Evolutionary conservation across 2,888 invertebrate genomes (phyloP), one percentile per base, ranked within the genome.

Genomic region (Drosophila nigricruria): DNA sequence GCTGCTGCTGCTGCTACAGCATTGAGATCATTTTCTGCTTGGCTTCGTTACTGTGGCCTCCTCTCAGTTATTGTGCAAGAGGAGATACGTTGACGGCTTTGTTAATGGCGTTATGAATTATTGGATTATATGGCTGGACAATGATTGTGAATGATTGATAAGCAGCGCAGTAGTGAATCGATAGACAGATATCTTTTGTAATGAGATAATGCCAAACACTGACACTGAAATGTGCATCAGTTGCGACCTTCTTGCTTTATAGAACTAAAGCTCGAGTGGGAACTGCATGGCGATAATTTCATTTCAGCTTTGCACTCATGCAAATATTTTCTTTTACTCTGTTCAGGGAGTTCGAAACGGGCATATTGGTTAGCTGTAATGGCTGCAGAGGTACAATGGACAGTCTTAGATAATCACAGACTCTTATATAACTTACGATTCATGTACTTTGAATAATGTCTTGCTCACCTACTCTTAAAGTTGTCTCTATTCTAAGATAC

Each of bases 1-100:
- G 47, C 60, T 70, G 5, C 40, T 10, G 5, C 60, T 70, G 5
- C 42, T 14, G 5, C 61, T 70, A 1, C 34, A 72, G 64, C 68
- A 77, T 60, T 64, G 54, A 77, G 79, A 82, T 73, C 77, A 68
- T 84, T 85, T 82, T 79, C 75, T 72, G 81, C 79, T 75, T 72
- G 71, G 81, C 36, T 70, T 77, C 61, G 57, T 70, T 70, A 60
- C 68, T 81, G 78, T 79, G 82, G 72, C 73, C 77, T 63, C 76
- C 52, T 54, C 70, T 61, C 47, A 18, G 38, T 43, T 38, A 27
- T 27, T 47, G 47, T 47, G 50, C 49, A 8, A 20, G 52, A 42
- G 18, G 38, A 79, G 62, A 70, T 36, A 60, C 60, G 69, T 72
- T 75, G 82, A 82, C 79, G 75, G 70, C 69, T 66, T 60, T 60